A percentile compares a stretch with the other conserved stretches of the same genome.
phyloP scores from a whole-genome alignment of 2,797 vertebrate species.

The Myotis daubentonii region DNA sequence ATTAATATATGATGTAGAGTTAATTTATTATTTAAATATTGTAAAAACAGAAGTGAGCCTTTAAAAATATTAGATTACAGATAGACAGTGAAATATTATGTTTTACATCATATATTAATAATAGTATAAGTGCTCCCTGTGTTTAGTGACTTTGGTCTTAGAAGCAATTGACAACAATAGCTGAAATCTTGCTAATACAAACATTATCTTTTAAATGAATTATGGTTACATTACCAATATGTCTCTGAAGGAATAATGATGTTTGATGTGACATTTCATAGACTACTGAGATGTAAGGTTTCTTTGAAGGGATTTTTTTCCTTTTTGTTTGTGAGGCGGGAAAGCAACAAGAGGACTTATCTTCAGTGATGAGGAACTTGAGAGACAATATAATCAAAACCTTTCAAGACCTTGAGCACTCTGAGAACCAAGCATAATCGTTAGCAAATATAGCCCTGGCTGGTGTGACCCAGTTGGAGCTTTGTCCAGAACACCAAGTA shows the following conservation, averaged over 20 bases:
- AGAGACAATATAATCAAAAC: not conserved
- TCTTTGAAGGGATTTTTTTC: not conserved
- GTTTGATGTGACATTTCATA: not conserved
- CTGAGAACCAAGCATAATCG: not conserved
- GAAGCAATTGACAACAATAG: conserved; percentile 45
- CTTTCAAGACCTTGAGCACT: not conserved
- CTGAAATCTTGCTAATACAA: conserved; percentile 18
- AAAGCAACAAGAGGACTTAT: not conserved
- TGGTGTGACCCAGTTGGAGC: not conserved
- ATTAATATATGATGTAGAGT: too few species aligned
- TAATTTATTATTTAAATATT: conserved; percentile 35
- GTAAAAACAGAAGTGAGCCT: not conserved
- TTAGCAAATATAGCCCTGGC: not conserved
- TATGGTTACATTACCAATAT: not conserved
- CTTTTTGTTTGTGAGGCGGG: not conserved
- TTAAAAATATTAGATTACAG: not conserved
- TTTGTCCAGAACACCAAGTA: not conserved
- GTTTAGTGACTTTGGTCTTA: not conserved
- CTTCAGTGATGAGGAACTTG: not conserved
- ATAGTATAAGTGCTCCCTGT: not conserved
- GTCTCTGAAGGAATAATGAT: conserved; percentile 37
- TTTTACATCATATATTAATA: conserved; percentile 17
- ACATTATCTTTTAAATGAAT: not conserved
- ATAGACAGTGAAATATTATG: not conserved
- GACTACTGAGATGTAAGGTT: not conserved